Base-by-base conservation (phyloP, 2,113 vertebrate genomes). In the Cololabis saira region DNA sequence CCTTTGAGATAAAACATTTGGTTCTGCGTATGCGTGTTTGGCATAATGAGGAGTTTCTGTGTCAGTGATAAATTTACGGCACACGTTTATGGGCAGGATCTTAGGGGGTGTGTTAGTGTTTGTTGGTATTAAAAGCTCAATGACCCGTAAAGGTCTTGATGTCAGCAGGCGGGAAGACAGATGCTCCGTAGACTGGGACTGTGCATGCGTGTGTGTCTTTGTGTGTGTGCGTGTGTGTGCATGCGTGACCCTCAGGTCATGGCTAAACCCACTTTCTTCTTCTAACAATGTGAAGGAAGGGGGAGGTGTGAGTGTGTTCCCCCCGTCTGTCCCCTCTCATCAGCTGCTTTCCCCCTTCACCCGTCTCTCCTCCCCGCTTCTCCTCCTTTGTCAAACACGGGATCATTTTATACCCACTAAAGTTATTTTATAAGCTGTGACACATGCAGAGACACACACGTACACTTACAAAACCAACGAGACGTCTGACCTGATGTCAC, bases 31-130 rank as follows among this genome's bases (percentile, higher is more conserved):
- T 59, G 50, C 12, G 22, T 12, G 13, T 43, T 42, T 18, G 16
- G 72, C 62, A 68, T 78, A 78, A 61, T 66, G 43, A 74, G 24
- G 12, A 37, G 33, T 37, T 37, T 37, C 33, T 37, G 79, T 67
- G 72, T 78, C 85, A 69, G 81, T 87, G 84, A 89, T 89, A 75
- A 64, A 90, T 90, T 86, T 89, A 89, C 55, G 80, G 85, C 89
- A 87, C 83, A 80, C 27, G 87, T 87, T 78, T 76, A 43, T 57
- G 52, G 50, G 44, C 44, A 19, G 53, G 66, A 57, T 52, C 14
- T 15, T 17, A 0, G 15, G 51, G 70, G 56, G 55, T 50, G 57
- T 60, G 65, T 56, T 58, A 65, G 58, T 40, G 54, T 67, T 54
- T 65, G 18, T 33, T 71, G 18, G 45, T 21, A 48, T 56, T 58